Percentiles rank a stretch among this genome's conserved stretches.
Evolutionary conservation across 2,797 vertebrate species (phyloP).

Genomic region (Sebastes nivosus): DNA sequence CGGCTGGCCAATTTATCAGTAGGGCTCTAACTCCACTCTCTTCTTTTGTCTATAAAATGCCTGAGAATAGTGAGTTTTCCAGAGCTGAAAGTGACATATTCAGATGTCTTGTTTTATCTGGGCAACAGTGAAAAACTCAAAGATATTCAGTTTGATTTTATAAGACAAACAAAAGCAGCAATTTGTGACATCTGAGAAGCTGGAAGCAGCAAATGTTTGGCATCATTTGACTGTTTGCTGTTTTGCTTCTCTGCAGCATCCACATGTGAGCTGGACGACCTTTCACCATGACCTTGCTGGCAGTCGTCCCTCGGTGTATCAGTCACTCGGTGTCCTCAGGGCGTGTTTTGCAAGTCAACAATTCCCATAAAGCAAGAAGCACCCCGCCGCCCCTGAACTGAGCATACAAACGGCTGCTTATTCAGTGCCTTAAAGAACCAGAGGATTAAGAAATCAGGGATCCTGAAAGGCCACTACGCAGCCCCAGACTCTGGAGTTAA

Average conservation of each 20-base stretch:
- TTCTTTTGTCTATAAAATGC: too few relatives aligned
- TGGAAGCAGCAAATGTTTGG: background rate
- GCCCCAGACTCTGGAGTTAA: constrained; percentile 61
- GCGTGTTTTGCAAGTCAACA: constrained; percentile 65
- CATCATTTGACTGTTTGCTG: background rate
- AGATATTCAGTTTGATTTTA: too few relatives aligned
- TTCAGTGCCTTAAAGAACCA: constrained; percentile 52
- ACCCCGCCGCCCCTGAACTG: constrained; percentile 10
- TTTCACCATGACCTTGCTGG: constrained; percentile 52
- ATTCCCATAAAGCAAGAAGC: constrained; percentile 49
- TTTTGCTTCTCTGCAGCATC: background rate
- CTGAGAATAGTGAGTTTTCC: too few relatives aligned
- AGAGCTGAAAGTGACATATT: too few relatives aligned
- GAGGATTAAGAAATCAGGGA: constrained; percentile 70
- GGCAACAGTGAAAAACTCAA: too few relatives aligned
- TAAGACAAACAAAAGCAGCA: too few relatives aligned
- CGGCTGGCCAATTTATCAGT: too few relatives aligned
- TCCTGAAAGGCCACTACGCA: constrained; percentile 51
- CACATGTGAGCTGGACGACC: constrained; percentile 28
- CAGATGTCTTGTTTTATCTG: too few relatives aligned
- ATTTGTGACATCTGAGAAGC: too few relatives aligned
- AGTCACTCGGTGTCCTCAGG: constrained; percentile 12
- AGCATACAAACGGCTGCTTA: constrained; percentile 50
- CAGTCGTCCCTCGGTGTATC: constrained; percentile 7
- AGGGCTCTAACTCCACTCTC: too few relatives aligned